Evolutionary conservation across 2,797 vertebrate species (phyloP), one percentile per base, ranked within the genome.

Genomic region (Dallia pectoralis): DNA sequence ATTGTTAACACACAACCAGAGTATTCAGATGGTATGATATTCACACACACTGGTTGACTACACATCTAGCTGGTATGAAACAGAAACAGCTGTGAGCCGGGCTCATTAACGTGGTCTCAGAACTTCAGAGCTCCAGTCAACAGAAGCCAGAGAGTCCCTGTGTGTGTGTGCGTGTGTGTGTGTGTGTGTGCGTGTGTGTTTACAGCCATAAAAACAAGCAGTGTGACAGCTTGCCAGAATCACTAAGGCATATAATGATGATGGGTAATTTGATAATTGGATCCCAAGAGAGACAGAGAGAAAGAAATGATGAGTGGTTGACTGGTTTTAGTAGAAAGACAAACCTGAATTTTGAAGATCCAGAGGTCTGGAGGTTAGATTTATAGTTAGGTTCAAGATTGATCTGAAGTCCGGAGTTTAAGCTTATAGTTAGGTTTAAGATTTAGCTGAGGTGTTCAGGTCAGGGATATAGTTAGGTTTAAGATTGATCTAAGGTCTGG

Each of bases 221-320:
- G 69, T 56, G 78, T 76, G 84, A 91, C 89, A 88, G 89, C 80
- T 79, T 88, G 89, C 80, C 86, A 88, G 88, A 86, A 79, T 89
- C 70, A 59, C 72, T 83, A 79, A 91, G 86, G 86, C 75, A 87
- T 77, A 79, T 79, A 72, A 78, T 79, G 82, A 89, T 82, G 87
- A 83, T 83, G 82, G 82, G 84, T 87, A 89, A 89, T 89, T 81
- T 77, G 83, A 87, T 89, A 91, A 90, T 85, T 79, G 89, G 86
- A 77, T 81, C 87, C 88, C 36, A 51, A 72, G 88, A 88, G 88
- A 85, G 63, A 59, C 19, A 56, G 74, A 66, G 56, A 74, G 53
- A 47, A 27, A 74, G 40, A 76, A 19, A 64, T 61, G 74, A 7
- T 67, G 33, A 65, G 61, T 16, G 65, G 32, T 61, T 36, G 25